Evolutionary conservation across 2,797 vertebrate species (phyloP).

Genomic region (Parauchenoglanis ngamensis): DNA sequence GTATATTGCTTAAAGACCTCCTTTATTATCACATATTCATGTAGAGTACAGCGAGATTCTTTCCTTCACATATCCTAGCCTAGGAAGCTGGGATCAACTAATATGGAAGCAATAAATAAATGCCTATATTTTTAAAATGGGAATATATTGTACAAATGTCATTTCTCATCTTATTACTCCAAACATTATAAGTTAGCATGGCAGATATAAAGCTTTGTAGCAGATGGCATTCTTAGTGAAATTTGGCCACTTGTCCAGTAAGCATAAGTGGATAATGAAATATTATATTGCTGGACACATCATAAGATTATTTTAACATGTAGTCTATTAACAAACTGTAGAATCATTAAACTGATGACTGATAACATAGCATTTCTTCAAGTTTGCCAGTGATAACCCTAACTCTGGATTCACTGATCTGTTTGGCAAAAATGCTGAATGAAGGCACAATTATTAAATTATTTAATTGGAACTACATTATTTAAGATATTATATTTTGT

Average conservation of each 20-base stretch:
- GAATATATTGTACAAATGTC: not conserved
- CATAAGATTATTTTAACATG: not conserved
- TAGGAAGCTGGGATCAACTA: not conserved
- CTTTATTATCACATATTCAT: not conserved
- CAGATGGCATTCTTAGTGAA: not conserved
- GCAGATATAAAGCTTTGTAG: not conserved
- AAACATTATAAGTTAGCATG: not conserved
- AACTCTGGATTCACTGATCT: not conserved
- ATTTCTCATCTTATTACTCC: not conserved
- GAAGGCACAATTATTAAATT: not conserved
- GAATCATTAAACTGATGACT: not conserved
- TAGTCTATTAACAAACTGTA: not conserved
- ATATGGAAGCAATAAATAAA: not conserved
- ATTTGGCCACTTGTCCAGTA: not conserved
- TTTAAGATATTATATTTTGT: not conserved
- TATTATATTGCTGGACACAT: not conserved
- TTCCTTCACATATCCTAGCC: not conserved
- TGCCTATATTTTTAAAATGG: not conserved
- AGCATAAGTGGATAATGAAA: not conserved
- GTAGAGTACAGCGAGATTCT: not conserved
- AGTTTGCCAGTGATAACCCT: not conserved
- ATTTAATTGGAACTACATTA: not conserved
- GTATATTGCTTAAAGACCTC: not conserved
- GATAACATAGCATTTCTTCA: not conserved
- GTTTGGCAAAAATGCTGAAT: not conserved